Evolutionary conservation across 2,113 vertebrate species (phyloP).

Genomic region (Sinocyclocheilus anshuiensis): DNA sequence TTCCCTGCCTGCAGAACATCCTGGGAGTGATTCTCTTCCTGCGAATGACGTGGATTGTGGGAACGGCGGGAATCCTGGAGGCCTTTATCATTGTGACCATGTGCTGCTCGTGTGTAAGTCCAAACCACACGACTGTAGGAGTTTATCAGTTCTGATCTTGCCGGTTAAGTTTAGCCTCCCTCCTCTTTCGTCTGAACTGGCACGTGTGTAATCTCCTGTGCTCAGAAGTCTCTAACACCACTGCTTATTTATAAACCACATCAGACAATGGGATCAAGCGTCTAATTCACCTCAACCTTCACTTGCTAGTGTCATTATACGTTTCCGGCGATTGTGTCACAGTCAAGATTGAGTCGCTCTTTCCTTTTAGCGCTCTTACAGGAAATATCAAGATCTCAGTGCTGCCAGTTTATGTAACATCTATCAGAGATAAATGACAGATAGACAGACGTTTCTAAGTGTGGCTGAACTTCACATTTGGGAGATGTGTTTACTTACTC

Average conservation of each 20-base stretch:
- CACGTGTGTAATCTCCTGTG: slow-evolving; percentile 62
- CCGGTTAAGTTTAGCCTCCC: too few relatives aligned
- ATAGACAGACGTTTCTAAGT: background rate
- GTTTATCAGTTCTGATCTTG: background rate
- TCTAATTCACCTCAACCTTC: slow-evolving; percentile 31
- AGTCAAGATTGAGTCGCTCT: background rate
- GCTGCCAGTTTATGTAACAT: background rate
- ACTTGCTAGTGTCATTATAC: slow-evolving; percentile 11
- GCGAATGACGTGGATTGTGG: slow-evolving; percentile 95
- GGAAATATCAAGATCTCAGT: slow-evolving; percentile 11
- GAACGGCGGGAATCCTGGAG: slow-evolving; percentile 89
- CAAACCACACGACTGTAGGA: background rate
- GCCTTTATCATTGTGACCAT: slow-evolving; percentile 89
- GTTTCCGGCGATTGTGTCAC: slow-evolving; percentile 12
- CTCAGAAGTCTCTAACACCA: slow-evolving; percentile 32
- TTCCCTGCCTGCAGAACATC: slow-evolving; percentile 99
- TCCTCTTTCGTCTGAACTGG: slow-evolving; percentile 46
- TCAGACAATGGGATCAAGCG: slow-evolving; percentile 29
- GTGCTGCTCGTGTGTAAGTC: slow-evolving; percentile 93
- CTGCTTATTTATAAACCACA: slow-evolving; percentile 44
- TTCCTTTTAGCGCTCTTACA: too few relatives aligned
- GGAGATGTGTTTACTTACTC: too few relatives aligned
- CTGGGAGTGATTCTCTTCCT: slow-evolving; percentile 97
- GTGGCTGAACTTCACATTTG: too few relatives aligned
- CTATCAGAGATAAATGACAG: background rate